phyloP scores from a whole-genome alignment of 2,888 invertebrate species.

The Chalcis sispes region DNA sequence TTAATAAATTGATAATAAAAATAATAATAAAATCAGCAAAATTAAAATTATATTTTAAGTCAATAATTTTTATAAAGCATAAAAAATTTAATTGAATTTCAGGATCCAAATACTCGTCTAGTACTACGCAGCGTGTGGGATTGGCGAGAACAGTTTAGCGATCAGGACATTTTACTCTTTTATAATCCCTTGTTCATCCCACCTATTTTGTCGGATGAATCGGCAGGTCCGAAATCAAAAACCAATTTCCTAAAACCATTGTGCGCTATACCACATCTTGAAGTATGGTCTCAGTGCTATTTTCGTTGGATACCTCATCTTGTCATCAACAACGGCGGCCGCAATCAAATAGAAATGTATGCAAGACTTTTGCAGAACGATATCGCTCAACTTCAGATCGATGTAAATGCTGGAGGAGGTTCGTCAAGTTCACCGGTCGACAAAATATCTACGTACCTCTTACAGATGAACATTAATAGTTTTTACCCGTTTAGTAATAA shows the following conservation, averaged over 20 bases:
- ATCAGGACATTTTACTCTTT: conserved; percentile 88
- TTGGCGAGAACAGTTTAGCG: conserved; percentile 91
- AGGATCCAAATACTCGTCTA: conserved; percentile 78
- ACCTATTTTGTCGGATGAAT: conserved; percentile 23
- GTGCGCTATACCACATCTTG: conserved; percentile 79
- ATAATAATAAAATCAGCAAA: background rate
- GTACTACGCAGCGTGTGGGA: conserved; percentile 90
- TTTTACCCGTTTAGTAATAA: conserved; percentile 74
- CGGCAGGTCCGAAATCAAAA: conserved; percentile 8
- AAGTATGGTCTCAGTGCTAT: conserved; percentile 93
- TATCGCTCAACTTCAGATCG: conserved; percentile 75
- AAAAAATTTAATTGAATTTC: conserved; percentile 5
- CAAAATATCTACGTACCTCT: conserved; percentile 67
- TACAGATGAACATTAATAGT: conserved; percentile 73
- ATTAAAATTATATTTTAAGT: background rate
- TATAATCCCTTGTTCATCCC: conserved; percentile 87
- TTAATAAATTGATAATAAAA: background rate
- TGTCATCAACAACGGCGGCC: conserved; percentile 85
- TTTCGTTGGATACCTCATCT: conserved; percentile 91
- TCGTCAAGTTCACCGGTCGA: conserved; percentile 63
- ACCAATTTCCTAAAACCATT: conserved; percentile 76
- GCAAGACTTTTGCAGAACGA: conserved; percentile 77
- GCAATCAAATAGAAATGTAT: conserved; percentile 79
- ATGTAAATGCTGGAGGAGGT: conserved; percentile 62
- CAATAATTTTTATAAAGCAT: background rate